Evolutionary conservation across 1,140 invertebrate species (phyloP).

Genomic region (Odontomachus brunneus): DNA sequence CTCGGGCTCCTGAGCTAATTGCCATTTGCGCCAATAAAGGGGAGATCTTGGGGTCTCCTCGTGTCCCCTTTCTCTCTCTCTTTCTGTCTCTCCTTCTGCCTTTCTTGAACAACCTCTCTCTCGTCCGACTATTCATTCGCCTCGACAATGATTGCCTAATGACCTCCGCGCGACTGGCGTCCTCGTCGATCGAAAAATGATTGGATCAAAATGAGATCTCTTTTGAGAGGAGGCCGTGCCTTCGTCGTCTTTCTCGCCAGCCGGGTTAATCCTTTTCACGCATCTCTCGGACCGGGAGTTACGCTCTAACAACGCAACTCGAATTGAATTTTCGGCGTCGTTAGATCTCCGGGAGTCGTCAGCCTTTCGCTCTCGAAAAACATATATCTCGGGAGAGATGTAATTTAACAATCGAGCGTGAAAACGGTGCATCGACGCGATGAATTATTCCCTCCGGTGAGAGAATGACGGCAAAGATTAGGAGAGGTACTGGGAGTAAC

Average conservation of each 20-base stretch:
- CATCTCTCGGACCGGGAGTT: too few relatives aligned
- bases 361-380: too few relatives aligned
- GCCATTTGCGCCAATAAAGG: constrained; percentile 73
- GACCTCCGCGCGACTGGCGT: constrained; percentile 29
- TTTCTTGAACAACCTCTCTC: not conserved
- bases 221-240: not conserved
- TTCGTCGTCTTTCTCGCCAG: too few relatives aligned
- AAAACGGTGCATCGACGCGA: not conserved
- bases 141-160: constrained; percentile 42
- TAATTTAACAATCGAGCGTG: not conserved
- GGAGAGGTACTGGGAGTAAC: not conserved
- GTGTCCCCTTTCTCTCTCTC: not conserved
- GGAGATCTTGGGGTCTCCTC: constrained; percentile 47
- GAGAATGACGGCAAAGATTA: not conserved
- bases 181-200: constrained; percentile 27
- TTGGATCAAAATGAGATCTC: not conserved
- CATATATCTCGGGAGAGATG: too few relatives aligned
- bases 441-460: not conserved
- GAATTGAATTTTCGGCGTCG: too few relatives aligned
- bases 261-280: too few relatives aligned
- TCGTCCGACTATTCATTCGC: constrained; percentile 17
- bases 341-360: too few relatives aligned
- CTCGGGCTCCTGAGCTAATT: constrained; percentile 69
- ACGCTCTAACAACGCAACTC: too few relatives aligned
- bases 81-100: not conserved